phyloP scores from a whole-genome alignment of 53 echinoderm and acorn worm genomes.

The Mesocentrotus franciscanus region DNA sequence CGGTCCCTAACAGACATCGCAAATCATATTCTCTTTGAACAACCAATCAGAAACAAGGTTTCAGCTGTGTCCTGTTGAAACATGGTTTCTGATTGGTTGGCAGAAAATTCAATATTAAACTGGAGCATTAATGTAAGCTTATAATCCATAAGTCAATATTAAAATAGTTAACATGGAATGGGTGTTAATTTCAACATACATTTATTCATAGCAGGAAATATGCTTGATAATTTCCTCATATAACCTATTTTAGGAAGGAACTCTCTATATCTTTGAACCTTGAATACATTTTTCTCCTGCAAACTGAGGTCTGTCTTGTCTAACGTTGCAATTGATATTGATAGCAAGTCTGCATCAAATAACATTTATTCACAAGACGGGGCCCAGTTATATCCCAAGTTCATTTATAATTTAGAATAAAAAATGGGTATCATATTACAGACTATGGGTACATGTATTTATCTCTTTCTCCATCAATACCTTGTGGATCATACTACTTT shows the following conservation, averaged over 20 bases:
- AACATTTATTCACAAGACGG: background rate
- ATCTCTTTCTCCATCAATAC: background rate
- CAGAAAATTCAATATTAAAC: background rate
- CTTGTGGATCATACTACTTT: background rate
- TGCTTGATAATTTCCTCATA: background rate
- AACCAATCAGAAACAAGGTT: conserved; percentile 31
- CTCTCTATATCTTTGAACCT: background rate
- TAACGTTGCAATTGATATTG: background rate
- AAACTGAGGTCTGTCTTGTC: background rate
- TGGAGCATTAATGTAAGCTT: background rate
- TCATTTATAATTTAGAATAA: background rate
- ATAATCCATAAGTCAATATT: background rate
- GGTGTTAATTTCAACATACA: background rate
- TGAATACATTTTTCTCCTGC: conserved; percentile 7
- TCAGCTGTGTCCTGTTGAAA: conserved; percentile 31
- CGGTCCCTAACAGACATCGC: background rate
- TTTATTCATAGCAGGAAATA: background rate
- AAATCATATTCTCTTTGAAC: background rate
- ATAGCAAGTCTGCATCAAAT: background rate
- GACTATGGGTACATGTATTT: background rate
- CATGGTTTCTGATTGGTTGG: background rate
- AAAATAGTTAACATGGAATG: background rate
- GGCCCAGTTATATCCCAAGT: background rate
- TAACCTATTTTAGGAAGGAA: background rate
- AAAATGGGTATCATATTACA: background rate